phyloP scores from a whole-genome alignment of 92 coral and sea anemone genomes.

The Siderastrea radians region DNA sequence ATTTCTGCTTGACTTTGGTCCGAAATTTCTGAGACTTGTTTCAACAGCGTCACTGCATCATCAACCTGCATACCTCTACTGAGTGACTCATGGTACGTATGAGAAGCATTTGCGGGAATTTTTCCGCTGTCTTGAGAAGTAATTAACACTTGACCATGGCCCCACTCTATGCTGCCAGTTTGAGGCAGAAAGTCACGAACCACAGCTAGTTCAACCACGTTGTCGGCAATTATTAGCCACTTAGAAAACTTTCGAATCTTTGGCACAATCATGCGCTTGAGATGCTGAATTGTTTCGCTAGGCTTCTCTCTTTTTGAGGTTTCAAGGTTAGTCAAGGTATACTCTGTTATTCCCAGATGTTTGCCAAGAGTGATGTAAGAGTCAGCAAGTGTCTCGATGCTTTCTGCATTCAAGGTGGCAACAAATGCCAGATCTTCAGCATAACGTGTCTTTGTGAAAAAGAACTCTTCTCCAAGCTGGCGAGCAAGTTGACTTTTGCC shows the following conservation, averaged over 20 bases:
- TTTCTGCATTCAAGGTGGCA: not conserved
- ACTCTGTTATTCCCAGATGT: conserved; percentile 2
- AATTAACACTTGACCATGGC: too few species aligned
- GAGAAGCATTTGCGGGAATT: not conserved
- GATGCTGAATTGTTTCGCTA: not conserved
- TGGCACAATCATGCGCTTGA: conserved; percentile 12
- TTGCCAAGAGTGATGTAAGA: not conserved
- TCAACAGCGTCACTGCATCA: conserved; percentile 43
- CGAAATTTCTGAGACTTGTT: conserved; percentile 29
- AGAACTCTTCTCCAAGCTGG: conserved; percentile 46
- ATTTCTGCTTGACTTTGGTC: conserved; percentile 4
- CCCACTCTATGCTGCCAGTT: conserved; percentile 14
- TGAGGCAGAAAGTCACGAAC: conserved; percentile 31
- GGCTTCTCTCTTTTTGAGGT: not conserved
- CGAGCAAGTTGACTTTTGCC: conserved; percentile 12
- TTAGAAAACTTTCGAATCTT: not conserved
- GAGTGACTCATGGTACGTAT: too few species aligned
- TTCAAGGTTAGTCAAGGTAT: not conserved
- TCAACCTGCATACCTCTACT: conserved; percentile 38
- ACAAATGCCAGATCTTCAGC: not conserved
- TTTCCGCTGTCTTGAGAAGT: conserved; percentile 44
- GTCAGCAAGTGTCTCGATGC: too few species aligned
- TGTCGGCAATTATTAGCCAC: conserved; percentile 61
- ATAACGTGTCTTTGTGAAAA: not conserved
- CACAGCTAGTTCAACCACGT: conserved; percentile 3